phyloP scores from a whole-genome alignment of 2,797 vertebrate genomes.

The Pterois miles region DNA sequence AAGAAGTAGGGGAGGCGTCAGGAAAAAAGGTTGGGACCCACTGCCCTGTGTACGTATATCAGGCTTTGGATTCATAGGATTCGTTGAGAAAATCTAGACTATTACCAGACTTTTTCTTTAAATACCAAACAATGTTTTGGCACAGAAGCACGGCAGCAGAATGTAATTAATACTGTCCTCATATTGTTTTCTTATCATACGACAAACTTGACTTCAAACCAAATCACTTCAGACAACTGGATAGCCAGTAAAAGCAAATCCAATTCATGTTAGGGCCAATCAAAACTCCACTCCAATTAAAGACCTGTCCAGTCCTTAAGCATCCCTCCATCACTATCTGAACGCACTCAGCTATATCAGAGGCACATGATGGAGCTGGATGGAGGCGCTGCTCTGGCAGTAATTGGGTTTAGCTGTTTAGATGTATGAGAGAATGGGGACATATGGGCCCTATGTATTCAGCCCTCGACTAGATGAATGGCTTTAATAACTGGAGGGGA shows the following conservation, averaged over 20 bases:
- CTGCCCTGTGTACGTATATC: too few relatives aligned
- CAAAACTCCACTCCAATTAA: slow-evolving; percentile 58
- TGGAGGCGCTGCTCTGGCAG: slow-evolving; percentile 44
- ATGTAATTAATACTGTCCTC: not conserved
- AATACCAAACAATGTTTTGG: not conserved
- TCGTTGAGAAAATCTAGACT: slow-evolving; percentile 5
- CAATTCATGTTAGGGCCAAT: slow-evolving; percentile 55
- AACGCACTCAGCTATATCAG: slow-evolving; percentile 52
- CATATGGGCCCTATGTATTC: slow-evolving; percentile 62
- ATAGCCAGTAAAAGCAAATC: slow-evolving; percentile 33
- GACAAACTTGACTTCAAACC: slow-evolving; percentile 19
- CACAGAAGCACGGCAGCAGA: not conserved
- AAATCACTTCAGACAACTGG: slow-evolving; percentile 33
- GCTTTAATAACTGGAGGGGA: slow-evolving; percentile 69
- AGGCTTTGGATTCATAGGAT: not conserved
- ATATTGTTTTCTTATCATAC: slow-evolving; percentile 1
- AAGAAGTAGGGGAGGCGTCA: too few relatives aligned
- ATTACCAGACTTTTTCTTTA: not conserved
- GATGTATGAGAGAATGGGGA: slow-evolving; percentile 53
- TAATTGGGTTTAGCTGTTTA: slow-evolving; percentile 72
- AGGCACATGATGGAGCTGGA: slow-evolving; percentile 30
- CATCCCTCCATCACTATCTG: slow-evolving; percentile 25
- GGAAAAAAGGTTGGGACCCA: too few relatives aligned
- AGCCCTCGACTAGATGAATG: slow-evolving; percentile 63
- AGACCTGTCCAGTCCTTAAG: slow-evolving; percentile 43